Base-by-base conservation (phyloP, 2,113 vertebrate species). In the Puffinus mauretanicus region DNA sequence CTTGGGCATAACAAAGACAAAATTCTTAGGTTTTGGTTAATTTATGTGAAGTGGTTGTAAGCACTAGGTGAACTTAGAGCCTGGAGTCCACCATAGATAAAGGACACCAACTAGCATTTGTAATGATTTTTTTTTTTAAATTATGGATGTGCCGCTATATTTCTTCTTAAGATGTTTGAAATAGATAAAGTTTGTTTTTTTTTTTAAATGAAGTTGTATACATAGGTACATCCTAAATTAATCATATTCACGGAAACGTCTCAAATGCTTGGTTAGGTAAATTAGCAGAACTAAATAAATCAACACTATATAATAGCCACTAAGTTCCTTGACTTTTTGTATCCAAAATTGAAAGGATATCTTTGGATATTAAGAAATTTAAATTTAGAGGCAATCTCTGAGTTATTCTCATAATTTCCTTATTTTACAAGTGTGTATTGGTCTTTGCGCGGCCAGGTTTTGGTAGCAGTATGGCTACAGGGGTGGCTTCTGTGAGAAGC, bases 91-190 rank as follows among this genome's bases (percentile, higher is more conserved):
- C 27, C 30, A 42, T 2, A 60, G 18, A 29, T 46, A 58, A 82
- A 58, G 9, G 19, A 60, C 11, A 79, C 3, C 15, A 38, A 18
- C 1, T 27, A 16, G 3, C 42, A 9, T 47, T 47, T 58, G 3
- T 42, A 65, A 40, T 19, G 2, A 42, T 49, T 11, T 15, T 19
- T n/a, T 26, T 69, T 22, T 55, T 69, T 17, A 36, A 80, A 65
- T 24, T 0, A 30, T 36, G 19, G 6, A 71, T 38, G 0, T 64
- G 5, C 5, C 38, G 22, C 7, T 30, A 32, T 26, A 12, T 29
- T 73, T 55, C 20, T 79, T 64, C n/a, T 60, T 20, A 80, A 61
- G 18, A 52, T 40, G 3, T 66, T 66, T 84, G 30, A 80, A 88
- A 29, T 7, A 69, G 16, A 38, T 18, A 32, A 75, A 67, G 6